phyloP scores from a whole-genome alignment of 2,113 vertebrate species.

The Odontophorus gujanensis region DNA sequence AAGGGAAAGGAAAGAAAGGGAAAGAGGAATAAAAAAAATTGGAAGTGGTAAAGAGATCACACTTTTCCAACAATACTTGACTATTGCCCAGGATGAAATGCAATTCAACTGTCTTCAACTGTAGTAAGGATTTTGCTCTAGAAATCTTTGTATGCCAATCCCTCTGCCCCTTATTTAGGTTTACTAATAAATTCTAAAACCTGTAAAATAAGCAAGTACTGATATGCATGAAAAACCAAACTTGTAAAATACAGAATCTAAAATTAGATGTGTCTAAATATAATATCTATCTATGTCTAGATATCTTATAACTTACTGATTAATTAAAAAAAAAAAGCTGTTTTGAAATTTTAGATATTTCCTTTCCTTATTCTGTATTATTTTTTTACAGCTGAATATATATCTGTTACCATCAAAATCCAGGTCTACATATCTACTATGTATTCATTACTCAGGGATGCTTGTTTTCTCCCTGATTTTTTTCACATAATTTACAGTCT shows the following conservation, averaged over 20 bases:
- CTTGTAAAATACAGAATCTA: neutral
- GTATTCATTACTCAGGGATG: neutral
- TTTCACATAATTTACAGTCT: neutral
- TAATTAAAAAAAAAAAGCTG: neutral
- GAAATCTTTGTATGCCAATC: neutral
- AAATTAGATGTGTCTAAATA: neutral
- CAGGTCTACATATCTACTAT: neutral
- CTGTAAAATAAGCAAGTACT: neutral
- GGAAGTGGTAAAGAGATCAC: neutral
- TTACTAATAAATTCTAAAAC: neutral
- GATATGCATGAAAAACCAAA: neutral
- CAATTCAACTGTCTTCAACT: neutral
- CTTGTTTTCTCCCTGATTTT: neutral
- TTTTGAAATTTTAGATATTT: neutral
- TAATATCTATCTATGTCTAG: neutral
- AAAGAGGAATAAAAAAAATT: neutral
- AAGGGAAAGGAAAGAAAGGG: no score
- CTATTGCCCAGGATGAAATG: neutral
- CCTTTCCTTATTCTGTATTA: neutral
- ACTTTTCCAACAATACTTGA: neutral
- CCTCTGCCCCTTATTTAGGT: neutral
- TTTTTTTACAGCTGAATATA: neutral
- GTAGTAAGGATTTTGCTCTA: neutral
- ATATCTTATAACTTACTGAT: neutral
- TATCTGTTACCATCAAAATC: neutral